These are phyloP conservation scores for Pocillopora meandrina DNA, from an alignment of 92 coral and sea anemone genomes.

Conservation along the genomic window DNA sequence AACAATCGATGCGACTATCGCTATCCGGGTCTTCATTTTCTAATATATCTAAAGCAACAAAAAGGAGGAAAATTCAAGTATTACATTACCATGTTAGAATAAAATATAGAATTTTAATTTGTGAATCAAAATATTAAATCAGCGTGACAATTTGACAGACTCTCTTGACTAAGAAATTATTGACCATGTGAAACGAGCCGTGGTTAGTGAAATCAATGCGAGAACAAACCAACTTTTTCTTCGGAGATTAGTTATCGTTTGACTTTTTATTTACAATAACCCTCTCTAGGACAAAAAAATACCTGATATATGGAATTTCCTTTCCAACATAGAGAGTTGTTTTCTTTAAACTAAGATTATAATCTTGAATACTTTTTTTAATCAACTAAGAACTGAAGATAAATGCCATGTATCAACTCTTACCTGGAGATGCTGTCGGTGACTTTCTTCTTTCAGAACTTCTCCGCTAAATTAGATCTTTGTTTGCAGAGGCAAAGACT, in stretches of 20 bases:
- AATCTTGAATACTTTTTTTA: no score
- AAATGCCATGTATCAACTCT: neutral
- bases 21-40: slow-evolving; percentile 15
- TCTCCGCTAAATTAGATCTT: neutral
- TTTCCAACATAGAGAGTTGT: no score
- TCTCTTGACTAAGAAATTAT: neutral
- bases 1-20: slow-evolving; percentile 1
- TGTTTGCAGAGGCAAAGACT: slow-evolving; percentile 9
- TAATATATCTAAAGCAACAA: neutral
- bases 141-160: neutral
- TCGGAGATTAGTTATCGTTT: slow-evolving; percentile 2
- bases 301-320: neutral
- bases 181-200: neutral
- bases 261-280: slow-evolving; percentile 21
- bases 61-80: neutral
- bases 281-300: slow-evolving; percentile 15
- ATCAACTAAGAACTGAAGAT: no score
- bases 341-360: no score
- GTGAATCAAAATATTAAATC: neutral
- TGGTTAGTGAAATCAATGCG: no score
- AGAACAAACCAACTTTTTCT: neutral
- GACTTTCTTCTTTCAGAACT: neutral
- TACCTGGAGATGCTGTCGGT: slow-evolving; percentile 4
- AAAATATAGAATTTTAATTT: neutral
- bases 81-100: neutral